Base-by-base conservation (phyloP, 2,888 invertebrate genomes). In the Seira musarum region DNA sequence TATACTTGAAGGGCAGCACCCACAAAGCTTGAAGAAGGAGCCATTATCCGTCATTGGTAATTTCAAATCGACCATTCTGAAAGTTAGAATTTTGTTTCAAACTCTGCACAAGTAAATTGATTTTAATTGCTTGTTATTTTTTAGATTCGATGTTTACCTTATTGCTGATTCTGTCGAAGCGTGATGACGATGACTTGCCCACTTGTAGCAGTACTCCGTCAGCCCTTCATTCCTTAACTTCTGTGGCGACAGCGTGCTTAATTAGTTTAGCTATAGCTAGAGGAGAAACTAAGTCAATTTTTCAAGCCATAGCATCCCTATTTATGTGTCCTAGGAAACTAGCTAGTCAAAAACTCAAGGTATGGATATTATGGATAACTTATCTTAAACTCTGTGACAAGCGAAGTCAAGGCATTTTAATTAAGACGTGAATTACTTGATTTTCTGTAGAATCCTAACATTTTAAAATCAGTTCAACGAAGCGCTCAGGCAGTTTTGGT, bases 221-320 rank as follows among this genome's bases (percentile, higher is more conserved):
- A 86, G 91, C 92, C 87, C 93, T 94, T 17, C 92, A 91, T 82
- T 92, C 92, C 85, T 91, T 98, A 87, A 95, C 96, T 21, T 93
- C 96, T 2, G 92, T 96, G 80, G 96, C 97, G 69, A 96, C 96
- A 88, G 94, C 98, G 1, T 97, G 97, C 86, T 91, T 99, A 8
- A 91, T 98, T 71, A 96, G 97, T 73, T 90, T 99, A 81, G 96
- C 96, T 15, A 95, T 98, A 66, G 97, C 98, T 0, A 91, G 95
- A 74, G 99, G 98, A 2, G 96, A 97, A 88, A 96, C 97, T 10
- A 96, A 96, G 80, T 94, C 96, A 88, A 93, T 96, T 87, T 91
- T 98, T 5, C 93, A 94, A 87, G 96, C 98, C 3, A 92, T 96
- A 49, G 93, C 96, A 2, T 94, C 96, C 25, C 91, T 98, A 83